Evolutionary conservation across 2,797 vertebrate genomes (phyloP).

Genomic region (Pipistrellus pygmaeus): DNA sequence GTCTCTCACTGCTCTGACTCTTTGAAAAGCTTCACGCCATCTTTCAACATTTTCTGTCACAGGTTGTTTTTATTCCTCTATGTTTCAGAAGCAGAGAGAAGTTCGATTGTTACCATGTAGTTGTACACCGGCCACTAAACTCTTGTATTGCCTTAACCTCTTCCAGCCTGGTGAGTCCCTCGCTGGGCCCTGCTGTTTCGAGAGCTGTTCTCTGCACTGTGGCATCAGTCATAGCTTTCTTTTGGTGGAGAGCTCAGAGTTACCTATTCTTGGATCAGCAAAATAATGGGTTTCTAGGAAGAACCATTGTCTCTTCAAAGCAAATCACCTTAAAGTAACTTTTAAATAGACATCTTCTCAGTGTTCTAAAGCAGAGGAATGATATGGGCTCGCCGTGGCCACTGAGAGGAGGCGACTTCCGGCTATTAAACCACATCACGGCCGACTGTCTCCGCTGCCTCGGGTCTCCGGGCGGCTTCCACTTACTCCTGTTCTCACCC

Average conservation of each 20-base stretch:
- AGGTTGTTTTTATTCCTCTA: neutral
- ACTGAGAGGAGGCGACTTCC: neutral
- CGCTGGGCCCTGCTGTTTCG: neutral
- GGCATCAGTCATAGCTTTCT: neutral
- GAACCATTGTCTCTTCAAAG: neutral
- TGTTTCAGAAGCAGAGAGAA: neutral
- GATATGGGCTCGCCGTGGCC: neutral
- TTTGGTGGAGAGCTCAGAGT: neutral
- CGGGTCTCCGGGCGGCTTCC: neutral
- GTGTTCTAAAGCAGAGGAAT: neutral
- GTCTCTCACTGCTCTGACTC: neutral
- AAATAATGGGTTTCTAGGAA: neutral
- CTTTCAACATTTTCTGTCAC: too few species aligned
- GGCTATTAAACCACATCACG: neutral
- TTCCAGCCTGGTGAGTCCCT: neutral
- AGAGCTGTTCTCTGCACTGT: neutral
- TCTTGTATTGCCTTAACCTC: neutral
- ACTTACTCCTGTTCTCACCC: neutral
- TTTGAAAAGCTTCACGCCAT: too few species aligned
- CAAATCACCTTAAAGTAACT: neutral
- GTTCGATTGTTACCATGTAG: neutral
- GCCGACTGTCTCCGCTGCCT: neutral
- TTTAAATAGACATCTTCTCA: neutral
- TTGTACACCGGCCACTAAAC: neutral
- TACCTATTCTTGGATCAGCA: neutral